Conservation (phyloP, 2,888 invertebrate genomes). For the Thumatha senex region DNA sequence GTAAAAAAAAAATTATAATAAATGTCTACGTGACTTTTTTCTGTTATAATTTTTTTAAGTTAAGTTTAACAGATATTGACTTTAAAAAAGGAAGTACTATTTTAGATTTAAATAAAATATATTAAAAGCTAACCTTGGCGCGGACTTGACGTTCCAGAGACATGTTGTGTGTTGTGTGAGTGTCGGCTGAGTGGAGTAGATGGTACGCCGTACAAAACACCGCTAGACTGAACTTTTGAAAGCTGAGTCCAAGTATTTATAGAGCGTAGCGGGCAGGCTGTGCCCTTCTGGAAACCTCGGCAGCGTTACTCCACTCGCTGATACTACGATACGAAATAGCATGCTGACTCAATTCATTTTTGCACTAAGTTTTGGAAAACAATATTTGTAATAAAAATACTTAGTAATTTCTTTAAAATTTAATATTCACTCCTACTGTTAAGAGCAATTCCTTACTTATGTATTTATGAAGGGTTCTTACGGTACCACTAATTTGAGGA, state of each 20-base stretch:
- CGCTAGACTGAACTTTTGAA: constrained; percentile 79
- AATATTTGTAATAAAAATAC: background rate
- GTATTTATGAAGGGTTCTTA: too few relatives aligned
- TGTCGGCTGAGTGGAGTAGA: constrained; percentile 52
- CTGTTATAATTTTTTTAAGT: too few relatives aligned
- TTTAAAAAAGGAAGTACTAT: too few relatives aligned
- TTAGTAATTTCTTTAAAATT: too few relatives aligned
- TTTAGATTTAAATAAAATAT: constrained; percentile 1
- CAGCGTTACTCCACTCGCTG: constrained; percentile 50
- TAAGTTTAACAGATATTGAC: too few relatives aligned
- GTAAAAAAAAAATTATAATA: too few relatives aligned
- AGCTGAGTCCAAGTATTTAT: constrained; percentile 75
- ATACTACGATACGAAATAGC: constrained; percentile 61
- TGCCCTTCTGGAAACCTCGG: constrained; percentile 79
- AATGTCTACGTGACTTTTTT: too few relatives aligned
- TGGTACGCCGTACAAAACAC: constrained; percentile 61
- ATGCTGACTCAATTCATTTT: constrained; percentile 71
- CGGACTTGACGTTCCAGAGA: constrained; percentile 96
- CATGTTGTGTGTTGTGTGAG: constrained; percentile 83
- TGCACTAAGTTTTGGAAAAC: constrained; percentile 22
- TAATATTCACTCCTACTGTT: too few relatives aligned
- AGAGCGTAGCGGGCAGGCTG: constrained; percentile 55
- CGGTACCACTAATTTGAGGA: too few relatives aligned
- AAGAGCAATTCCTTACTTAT: too few relatives aligned
- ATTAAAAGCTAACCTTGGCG: constrained; percentile 87